A percentile compares a stretch with the other conserved stretches of the same genome.
Conservation (phyloP, 2,888 invertebrate genomes). For the Meliscaeva auricollis region DNA sequence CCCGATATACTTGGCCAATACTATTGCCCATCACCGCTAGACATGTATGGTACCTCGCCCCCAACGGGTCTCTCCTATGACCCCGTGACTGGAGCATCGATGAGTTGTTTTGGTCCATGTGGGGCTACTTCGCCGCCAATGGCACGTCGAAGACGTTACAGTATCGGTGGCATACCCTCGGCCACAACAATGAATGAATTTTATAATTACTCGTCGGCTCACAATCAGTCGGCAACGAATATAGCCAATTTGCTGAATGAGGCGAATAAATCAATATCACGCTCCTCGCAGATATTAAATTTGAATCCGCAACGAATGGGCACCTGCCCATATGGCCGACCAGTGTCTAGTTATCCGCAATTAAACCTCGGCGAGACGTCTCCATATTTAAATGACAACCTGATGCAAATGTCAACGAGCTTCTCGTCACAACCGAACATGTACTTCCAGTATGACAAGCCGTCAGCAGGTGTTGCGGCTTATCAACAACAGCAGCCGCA, state of each 20-base stretch:
- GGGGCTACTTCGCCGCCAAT: conserved; percentile 80
- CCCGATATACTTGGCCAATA: conserved; percentile 84
- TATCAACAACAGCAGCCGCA: conserved; percentile 59
- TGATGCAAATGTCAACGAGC: conserved; percentile 83
- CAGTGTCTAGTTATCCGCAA: conserved; percentile 83
- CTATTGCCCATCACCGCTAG: conserved; percentile 79
- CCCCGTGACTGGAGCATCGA: conserved; percentile 77
- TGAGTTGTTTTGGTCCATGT: conserved; percentile 67
- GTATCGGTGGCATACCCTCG: conserved; percentile 84
- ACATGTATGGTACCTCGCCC: conserved; percentile 81
- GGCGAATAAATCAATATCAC: conserved; percentile 84
- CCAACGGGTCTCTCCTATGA: conserved; percentile 79
- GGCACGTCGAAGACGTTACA: conserved; percentile 82
- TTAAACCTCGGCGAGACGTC: conserved; percentile 82
- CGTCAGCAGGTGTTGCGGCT: conserved; percentile 72
- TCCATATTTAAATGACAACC: conserved; percentile 83
- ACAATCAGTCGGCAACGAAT: conserved; percentile 83
- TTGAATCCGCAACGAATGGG: conserved; percentile 82
- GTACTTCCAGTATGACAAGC: conserved; percentile 80
- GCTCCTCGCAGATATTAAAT: conserved; percentile 83
- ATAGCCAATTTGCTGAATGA: conserved; percentile 84
- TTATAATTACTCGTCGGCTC: conserved; percentile 81
- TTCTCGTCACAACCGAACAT: conserved; percentile 84
- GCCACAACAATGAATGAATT: conserved; percentile 83
- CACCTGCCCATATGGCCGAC: conserved; percentile 81